Base-by-base conservation (phyloP, 2,113 vertebrate genomes). In the Phrynosoma platyrhinos region DNA sequence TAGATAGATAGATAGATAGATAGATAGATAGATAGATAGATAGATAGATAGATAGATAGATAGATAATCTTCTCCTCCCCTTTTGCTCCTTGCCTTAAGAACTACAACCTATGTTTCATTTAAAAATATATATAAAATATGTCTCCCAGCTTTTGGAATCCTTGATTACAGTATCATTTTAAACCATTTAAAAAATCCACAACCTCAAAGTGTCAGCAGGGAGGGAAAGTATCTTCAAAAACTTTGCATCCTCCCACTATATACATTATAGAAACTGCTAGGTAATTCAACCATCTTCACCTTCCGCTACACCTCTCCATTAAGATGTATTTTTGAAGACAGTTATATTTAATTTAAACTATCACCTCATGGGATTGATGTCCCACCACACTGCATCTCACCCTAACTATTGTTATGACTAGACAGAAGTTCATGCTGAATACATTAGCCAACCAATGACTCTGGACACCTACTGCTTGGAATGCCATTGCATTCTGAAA, bases 401-500 rank as follows among this genome's bases (percentile, higher is more conserved):
- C 68, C 52, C 42, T 68, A 86, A 74, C 93, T 87, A 96, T 96
- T 97, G 96, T 97, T 97, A 94, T 96, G 97, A 97, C 96, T 96
- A 97, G 97, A 97, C 96, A 91, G 95, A 94, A 95, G 91, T 95
- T 96, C 97, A 96, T 92, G 92, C 94, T 94, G 96, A 92, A 95
- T 92, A 90, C 96, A 96, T 97, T 97, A 97, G 94, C 93, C 96
- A 94, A 95, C 93, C 95, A 94, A 75, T 92, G 96, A 91, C 96
- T 95, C 91, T 18, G 96, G 95, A 97, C 96, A 95, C 97, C 97
- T 93, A 95, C 95, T 91, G 97, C 94, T 97, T 85, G 96, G 96
- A 97, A 97, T 97, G 95, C 93, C 96, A 89, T 91, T 94, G 95
- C 94, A 5, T 93, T 95, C 89, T 47, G 90, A 92, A 85, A 91